Percentiles rank a stretch among this genome's conserved stretches.
Evolutionary conservation across 2,797 vertebrate species (phyloP).

Genomic region (Girardinus metallicus): DNA sequence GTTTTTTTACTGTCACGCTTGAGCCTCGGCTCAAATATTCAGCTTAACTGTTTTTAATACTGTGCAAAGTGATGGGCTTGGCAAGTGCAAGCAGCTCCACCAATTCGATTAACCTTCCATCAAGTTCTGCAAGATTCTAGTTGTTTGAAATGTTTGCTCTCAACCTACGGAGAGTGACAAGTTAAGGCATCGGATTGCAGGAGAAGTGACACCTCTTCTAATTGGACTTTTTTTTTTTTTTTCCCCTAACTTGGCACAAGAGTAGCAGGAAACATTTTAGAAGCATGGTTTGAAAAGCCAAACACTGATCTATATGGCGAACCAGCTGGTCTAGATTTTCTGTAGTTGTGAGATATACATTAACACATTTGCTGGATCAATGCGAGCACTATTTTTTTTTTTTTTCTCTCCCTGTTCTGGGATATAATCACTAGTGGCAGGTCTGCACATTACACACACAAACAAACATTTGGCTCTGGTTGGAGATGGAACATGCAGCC

Average conservation of each 20-base stretch:
- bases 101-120: slow-evolving; percentile 42
- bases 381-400: slow-evolving; percentile 1
- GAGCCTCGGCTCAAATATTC: slow-evolving; percentile 65
- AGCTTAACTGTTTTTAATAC: slow-evolving; percentile 74
- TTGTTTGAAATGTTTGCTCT: slow-evolving; percentile 27
- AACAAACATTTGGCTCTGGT: slow-evolving; percentile 60
- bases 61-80: slow-evolving; percentile 83
- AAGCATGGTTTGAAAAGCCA: slow-evolving; percentile 54
- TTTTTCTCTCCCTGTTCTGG: slow-evolving; percentile 27
- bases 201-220: slow-evolving; percentile 45
- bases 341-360: slow-evolving; percentile 33
- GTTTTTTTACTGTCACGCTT: slow-evolving; percentile 58
- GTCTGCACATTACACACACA: slow-evolving; percentile 35
- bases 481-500: slow-evolving; percentile 49
- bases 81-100: slow-evolving; percentile 81
- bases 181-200: slow-evolving; percentile 74
- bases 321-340: slow-evolving; percentile 34
- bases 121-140: slow-evolving; percentile 70
- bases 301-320: slow-evolving; percentile 29
- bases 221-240: background rate
- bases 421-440: slow-evolving; percentile 70
- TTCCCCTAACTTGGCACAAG: slow-evolving; percentile 37
- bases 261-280: slow-evolving; percentile 47
- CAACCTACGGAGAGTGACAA: slow-evolving; percentile 27
- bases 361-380: slow-evolving; percentile 42